Conservation (phyloP, 2,113 vertebrate genomes). For the Echinops telfairi region DNA sequence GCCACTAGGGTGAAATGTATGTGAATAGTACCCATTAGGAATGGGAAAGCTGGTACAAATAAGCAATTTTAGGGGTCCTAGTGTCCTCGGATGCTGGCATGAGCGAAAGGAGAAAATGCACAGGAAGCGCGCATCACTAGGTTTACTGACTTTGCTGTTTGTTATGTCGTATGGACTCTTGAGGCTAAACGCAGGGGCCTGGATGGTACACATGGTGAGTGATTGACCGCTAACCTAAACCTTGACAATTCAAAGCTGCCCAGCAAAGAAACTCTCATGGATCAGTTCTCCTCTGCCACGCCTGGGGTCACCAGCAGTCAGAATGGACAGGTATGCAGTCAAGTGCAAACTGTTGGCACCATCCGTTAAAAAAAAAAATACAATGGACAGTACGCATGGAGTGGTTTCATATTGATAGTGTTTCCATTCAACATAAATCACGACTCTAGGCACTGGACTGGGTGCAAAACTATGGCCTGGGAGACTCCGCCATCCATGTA, state of each 20-base stretch:
- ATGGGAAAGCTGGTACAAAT: background rate
- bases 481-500: background rate
- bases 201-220: background rate
- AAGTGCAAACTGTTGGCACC: background rate
- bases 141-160: background rate
- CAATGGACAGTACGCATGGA: background rate
- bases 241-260: background rate
- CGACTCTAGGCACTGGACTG: background rate
- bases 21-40: background rate
- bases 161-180: background rate
- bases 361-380: constrained; percentile 31
- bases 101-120: background rate
- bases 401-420: background rate
- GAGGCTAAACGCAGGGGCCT: background rate
- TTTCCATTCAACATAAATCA: background rate
- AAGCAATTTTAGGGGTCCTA: background rate
- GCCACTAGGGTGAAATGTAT: background rate
- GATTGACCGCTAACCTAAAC: background rate
- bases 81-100: background rate
- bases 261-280: background rate
- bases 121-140: background rate
- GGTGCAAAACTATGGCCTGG: background rate
- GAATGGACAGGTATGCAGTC: background rate
- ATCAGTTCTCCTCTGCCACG: background rate
- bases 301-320: background rate